Evolutionary conservation across 2,797 vertebrate genomes (phyloP).

Genomic region (Anas acuta): DNA sequence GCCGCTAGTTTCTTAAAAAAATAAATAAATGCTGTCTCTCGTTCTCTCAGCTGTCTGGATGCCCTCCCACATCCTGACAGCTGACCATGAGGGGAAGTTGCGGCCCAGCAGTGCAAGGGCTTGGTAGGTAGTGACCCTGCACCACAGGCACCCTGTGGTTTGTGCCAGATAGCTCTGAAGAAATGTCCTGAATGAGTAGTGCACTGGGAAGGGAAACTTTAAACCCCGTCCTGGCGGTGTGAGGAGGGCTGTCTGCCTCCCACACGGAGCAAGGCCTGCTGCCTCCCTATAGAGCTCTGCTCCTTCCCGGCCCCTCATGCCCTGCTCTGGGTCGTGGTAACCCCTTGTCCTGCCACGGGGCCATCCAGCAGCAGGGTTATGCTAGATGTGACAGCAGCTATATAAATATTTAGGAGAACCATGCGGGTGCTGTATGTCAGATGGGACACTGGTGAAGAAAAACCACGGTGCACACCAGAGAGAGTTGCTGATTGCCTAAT

Average conservation of each 20-base stretch:
- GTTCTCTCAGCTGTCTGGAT: not conserved
- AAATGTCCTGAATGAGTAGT: not conserved
- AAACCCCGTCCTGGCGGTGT: not conserved
- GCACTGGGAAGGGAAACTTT: not conserved
- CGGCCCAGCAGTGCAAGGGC: not conserved
- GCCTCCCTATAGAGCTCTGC: not conserved
- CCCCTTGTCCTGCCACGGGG: too few species aligned
- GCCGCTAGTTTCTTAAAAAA: not conserved
- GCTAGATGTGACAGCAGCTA: not conserved
- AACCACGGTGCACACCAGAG: not conserved
- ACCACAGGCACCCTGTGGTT: rapidly evolving
- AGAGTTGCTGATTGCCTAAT: not conserved
- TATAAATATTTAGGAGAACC: not conserved
- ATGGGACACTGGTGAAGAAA: not conserved
- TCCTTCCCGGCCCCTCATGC: not conserved
- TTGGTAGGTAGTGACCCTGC: rapidly evolving
- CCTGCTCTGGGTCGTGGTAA: not conserved
- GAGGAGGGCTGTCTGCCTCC: not conserved
- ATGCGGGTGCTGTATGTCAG: rapidly evolving
- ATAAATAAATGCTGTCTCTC: not conserved
- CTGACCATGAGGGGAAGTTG: not conserved
- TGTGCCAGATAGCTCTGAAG: not conserved
- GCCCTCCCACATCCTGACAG: not conserved
- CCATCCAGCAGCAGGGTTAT: not conserved
- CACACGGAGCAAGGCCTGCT: not conserved